Evolutionary conservation across 2,113 vertebrate genomes (phyloP), one percentile per base, ranked within the genome.

Genomic region (Notothenia coriiceps): DNA sequence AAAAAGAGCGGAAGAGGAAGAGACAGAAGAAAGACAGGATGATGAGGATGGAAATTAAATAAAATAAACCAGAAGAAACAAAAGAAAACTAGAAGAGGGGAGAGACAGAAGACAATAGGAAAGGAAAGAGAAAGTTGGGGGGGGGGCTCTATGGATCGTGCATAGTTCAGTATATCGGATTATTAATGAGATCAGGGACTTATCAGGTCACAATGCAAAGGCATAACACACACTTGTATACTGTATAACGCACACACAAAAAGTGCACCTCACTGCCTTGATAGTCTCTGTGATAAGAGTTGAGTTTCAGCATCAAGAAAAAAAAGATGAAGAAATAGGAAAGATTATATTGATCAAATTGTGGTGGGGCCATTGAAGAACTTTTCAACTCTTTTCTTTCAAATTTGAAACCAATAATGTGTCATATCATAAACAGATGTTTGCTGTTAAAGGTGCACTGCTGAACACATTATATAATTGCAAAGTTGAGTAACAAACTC

Each of bases 131-230:
- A 69, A 35, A 54, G 29, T 29, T 29, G 29, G 29, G 77, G 81
- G 49, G 15, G 0, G 18, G 50, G 76, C 84, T 86, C 61, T 17
- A 60, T 8, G 67, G 80, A 91, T 85, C 70, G 17, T 33, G 59
- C 71, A 86, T 70, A 70, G 61, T 93, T 90, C 90, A 90, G 75
- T 84, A 88, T 82, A 87, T 69, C 81, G 91, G 89, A 94, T 95
- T 94, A 94, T 93, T 94, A 94, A 93, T 91, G 81, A 92, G 89
- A 93, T 93, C 87, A 88, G 77, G 25, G 60, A 77, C 73, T 88
- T 83, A 78, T 74, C 73, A 89, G 87, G 91, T 90, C 79, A 78
- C 70, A 68, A 83, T 50, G 29, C 63, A 49, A 66, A 74, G 64
- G 49, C 59, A 57, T 59, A 62, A 86, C 8, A 65, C 67, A 59